phyloP scores from a whole-genome alignment of 2,113 vertebrate genomes.

The Vombatus ursinus region DNA sequence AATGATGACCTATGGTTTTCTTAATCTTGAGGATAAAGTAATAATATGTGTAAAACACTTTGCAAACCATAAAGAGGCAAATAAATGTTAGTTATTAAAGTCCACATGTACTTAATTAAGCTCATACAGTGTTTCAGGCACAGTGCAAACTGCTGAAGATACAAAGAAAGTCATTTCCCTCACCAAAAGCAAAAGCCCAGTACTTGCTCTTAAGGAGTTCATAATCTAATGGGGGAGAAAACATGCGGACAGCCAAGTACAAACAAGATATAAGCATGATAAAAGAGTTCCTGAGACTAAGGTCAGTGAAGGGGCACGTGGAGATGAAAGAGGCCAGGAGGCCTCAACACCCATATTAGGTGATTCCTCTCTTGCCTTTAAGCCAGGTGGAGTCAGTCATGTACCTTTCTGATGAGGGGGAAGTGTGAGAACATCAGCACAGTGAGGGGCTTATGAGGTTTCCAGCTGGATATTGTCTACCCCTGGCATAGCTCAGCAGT shows the following conservation, averaged over 20 bases:
- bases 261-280: neutral
- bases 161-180: neutral
- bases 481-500: slow-evolving; percentile 93
- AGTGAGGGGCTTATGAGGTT: slow-evolving; percentile 90
- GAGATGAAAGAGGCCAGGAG: neutral
- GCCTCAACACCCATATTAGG: neutral
- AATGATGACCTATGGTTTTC: neutral
- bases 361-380: rapidly evolving
- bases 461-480: slow-evolving; percentile 89
- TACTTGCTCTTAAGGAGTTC: neutral
- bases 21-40: neutral
- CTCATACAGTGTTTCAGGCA: neutral
- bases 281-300: neutral
- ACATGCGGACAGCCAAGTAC: neutral
- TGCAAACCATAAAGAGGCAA: neutral
- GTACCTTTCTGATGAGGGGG: slow-evolving; percentile 94
- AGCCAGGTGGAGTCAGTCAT: neutral
- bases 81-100: neutral
- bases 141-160: neutral
- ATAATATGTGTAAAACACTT: neutral
- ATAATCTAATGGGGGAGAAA: neutral
- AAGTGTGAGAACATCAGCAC: slow-evolving; percentile 98
- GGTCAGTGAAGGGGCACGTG: neutral
- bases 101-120: neutral
- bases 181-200: neutral